Percentiles rank a stretch among this genome's conserved stretches.
Conservation (phyloP, 37 sponge, comb jelly and placozoan species). For the Lycopodina hypogea region DNA sequence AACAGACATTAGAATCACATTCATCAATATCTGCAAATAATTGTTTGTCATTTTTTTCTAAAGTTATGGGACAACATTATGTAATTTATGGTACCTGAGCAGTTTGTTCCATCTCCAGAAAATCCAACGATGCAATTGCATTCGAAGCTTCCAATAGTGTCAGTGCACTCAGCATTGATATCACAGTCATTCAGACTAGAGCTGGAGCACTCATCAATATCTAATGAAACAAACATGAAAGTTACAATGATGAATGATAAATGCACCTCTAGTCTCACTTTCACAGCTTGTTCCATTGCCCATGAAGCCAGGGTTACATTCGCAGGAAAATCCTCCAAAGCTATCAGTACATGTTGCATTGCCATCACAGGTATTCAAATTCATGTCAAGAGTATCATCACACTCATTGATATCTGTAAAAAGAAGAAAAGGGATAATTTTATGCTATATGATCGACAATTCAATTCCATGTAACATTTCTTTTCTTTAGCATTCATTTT, state of each 20-base stretch:
- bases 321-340: conserved; percentile 3
- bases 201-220: conserved; percentile 56
- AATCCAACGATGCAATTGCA: conserved; percentile 46
- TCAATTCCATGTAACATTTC: no score
- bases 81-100: not conserved
- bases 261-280: conserved; percentile 15
- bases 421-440: not conserved
- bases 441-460: no score
- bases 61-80: not conserved
- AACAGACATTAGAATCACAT: conserved; percentile 16
- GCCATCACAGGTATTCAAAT: no score
- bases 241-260: not conserved
- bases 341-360: conserved; percentile 5
- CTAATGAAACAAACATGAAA: no score
- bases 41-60: not conserved
- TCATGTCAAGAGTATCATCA: not conserved
- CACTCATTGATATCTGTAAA: conserved; percentile 35
- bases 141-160: conserved; percentile 38
- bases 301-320: conserved; percentile 12
- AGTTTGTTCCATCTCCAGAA: conserved; percentile 27
- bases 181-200: no score
- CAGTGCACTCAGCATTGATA: conserved; percentile 13
- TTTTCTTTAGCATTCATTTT: no score
- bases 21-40: conserved; percentile 32
- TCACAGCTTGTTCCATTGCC: conserved; percentile 26